Base-by-base conservation (phyloP, 1,140 invertebrate genomes). In the Gonatopus flavifemur region DNA sequence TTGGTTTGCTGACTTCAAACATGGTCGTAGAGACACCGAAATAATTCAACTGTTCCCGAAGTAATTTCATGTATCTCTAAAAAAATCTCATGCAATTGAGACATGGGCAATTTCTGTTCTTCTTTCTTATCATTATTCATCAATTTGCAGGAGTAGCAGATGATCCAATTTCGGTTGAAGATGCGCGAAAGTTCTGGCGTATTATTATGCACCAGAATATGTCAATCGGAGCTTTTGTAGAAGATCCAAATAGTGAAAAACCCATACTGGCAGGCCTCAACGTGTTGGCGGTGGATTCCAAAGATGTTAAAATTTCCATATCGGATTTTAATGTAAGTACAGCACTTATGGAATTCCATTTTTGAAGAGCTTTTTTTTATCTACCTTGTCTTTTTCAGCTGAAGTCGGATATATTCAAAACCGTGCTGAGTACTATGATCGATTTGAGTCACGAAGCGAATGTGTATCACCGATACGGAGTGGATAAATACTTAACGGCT, bases 251-350 rank as follows among this genome's bases (percentile, higher is more conserved):
- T 10, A 48, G 49, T 13, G 52, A 49, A 0, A 74, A 72, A 55
- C 52, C 61, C 2, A 47, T 65, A 41, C 21, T 76, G 2, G 74
- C 60, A 0, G 74, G 67, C 19, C 20, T 46, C 0, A 76, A 75
- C 33, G 21, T 66, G 9, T 3, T 72, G 0, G 47, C 43, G 6
- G 20, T 73, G 1, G 19, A 24, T 2, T 15, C n/a, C 2, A 57
- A 64, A 25, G 50, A 57, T 52, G 62, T 59, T 16, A 35, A 15
- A 9, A 18, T 10, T 35, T 21, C 5, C 10, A 39, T 20, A 0
- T 28, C 22, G 13, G 7, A 3, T 9, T 0, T 1, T 3, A 12
- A 22, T 12, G 37, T 21, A 39, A 39, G 15, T 22, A 39, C 13
- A 13, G n/a, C n/a, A n/a, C n/a, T n/a, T n/a, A n/a, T n/a, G n/a